Evolutionary conservation across 2,888 invertebrate genomes (phyloP).

Genomic region (Ochropleura plecta): DNA sequence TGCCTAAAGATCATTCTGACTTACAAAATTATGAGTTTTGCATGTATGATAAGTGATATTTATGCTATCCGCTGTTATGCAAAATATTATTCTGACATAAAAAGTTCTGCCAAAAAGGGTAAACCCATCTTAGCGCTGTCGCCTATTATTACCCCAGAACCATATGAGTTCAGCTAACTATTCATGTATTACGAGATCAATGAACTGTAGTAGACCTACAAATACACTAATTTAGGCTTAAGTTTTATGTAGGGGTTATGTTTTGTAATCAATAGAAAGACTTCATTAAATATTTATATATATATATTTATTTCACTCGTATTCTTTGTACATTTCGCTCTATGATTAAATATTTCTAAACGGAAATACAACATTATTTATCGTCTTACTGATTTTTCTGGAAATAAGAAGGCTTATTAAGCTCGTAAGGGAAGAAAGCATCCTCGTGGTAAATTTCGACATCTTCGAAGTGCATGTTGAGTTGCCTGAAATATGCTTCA

Average conservation of each 20-base stretch:
- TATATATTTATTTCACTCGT: conserved; percentile 33
- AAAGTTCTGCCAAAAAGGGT: too few species aligned
- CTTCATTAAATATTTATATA: neutral
- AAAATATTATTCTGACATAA: too few species aligned
- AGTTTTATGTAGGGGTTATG: neutral
- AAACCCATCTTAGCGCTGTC: too few species aligned
- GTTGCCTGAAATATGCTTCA: conserved; percentile 85
- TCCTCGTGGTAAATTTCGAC: conserved; percentile 89
- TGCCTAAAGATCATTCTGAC: too few species aligned
- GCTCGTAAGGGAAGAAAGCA: conserved; percentile 76
- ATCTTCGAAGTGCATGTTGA: conserved; percentile 91
- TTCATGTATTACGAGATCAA: neutral
- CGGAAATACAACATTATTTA: neutral
- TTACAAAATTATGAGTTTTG: too few species aligned
- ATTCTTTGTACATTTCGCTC: conserved; percentile 44
- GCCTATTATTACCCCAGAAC: neutral
- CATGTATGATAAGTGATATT: too few species aligned
- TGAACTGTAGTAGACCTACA: neutral
- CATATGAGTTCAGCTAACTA: neutral
- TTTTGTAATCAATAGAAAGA: neutral
- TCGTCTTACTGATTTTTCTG: conserved; percentile 55
- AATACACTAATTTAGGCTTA: neutral
- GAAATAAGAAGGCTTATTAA: conserved; percentile 73
- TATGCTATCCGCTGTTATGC: too few species aligned
- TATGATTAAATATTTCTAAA: conserved; percentile 35